Evolutionary conservation across 2,888 invertebrate species (phyloP).

Genomic region (Alloplasta piceator): DNA sequence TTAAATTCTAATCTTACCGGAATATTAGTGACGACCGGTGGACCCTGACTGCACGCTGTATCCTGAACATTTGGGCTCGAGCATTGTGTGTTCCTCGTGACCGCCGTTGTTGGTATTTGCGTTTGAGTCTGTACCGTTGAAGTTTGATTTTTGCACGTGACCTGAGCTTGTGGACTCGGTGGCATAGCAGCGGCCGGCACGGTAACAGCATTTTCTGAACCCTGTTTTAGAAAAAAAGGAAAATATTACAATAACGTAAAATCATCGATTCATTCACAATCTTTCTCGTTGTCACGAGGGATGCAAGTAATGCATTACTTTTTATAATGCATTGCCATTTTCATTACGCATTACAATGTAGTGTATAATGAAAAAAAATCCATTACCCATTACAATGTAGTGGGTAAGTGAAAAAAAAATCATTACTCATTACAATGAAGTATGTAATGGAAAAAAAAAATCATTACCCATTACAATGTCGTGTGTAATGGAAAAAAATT

Average conservation of each 20-base stretch:
- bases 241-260: too few relatives aligned
- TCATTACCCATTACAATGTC: too few relatives aligned
- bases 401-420: too few relatives aligned
- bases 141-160: conserved; percentile 78
- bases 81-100: conserved; percentile 72
- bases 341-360: too few relatives aligned
- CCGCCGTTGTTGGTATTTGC: conserved; percentile 69
- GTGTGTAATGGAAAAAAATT: too few relatives aligned
- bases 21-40: conserved; percentile 73
- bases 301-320: too few relatives aligned
- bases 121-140: conserved; percentile 82
- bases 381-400: too few relatives aligned
- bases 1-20: conserved; percentile 67
- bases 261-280: not conserved
- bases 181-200: conserved; percentile 73
- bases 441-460: too few relatives aligned
- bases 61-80: conserved; percentile 73
- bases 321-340: too few relatives aligned
- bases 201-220: conserved; percentile 75
- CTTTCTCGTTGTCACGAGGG: not conserved
- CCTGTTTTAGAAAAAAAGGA: conserved; percentile 67
- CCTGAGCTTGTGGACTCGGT: conserved; percentile 74
- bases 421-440: not conserved
- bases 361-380: too few relatives aligned
- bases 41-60: conserved; percentile 68